These are phyloP conservation scores for Cryptosula pallasiana DNA, from an alignment of 2,888 invertebrate species.

Conservation along the genomic window DNA sequence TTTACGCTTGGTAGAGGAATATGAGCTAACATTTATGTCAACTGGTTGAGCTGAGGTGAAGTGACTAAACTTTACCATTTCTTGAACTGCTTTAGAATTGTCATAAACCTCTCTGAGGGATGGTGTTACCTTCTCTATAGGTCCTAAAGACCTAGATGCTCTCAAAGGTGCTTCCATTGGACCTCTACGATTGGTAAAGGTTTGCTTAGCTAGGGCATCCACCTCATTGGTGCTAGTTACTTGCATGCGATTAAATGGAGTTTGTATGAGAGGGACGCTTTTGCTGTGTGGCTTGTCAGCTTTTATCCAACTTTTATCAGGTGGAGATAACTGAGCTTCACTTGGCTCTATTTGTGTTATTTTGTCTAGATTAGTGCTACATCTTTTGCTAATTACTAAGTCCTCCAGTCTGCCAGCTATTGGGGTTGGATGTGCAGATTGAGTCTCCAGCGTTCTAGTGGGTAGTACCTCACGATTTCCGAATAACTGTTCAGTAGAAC, in stretches of 20 bases:
- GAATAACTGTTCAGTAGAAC: neutral
- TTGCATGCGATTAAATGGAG: neutral
- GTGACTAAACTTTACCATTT: neutral
- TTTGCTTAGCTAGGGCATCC: neutral
- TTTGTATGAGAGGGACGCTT: neutral
- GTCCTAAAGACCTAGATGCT: neutral
- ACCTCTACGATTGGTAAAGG: slow-evolving; percentile 3
- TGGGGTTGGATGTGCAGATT: neutral
- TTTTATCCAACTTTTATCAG: neutral
- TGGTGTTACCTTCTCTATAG: slow-evolving; percentile 13
- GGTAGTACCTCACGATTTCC: neutral
- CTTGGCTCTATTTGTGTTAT: neutral
- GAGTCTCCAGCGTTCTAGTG: neutral
- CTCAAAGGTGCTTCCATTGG: neutral
- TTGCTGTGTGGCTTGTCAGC: neutral
- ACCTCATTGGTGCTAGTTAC: neutral
- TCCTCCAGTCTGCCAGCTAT: neutral
- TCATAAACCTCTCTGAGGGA: slow-evolving; percentile 6
- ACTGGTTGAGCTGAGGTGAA: neutral
- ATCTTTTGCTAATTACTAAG: neutral
- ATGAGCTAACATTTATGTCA: neutral
- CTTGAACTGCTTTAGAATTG: slow-evolving; percentile 3
- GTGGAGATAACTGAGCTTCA: neutral
- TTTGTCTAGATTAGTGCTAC: slow-evolving; percentile 10
- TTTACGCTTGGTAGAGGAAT: neutral